These are phyloP conservation scores for Spodoptera litura DNA, from an alignment of 1,140 invertebrate species.

Conservation along the genomic window DNA sequence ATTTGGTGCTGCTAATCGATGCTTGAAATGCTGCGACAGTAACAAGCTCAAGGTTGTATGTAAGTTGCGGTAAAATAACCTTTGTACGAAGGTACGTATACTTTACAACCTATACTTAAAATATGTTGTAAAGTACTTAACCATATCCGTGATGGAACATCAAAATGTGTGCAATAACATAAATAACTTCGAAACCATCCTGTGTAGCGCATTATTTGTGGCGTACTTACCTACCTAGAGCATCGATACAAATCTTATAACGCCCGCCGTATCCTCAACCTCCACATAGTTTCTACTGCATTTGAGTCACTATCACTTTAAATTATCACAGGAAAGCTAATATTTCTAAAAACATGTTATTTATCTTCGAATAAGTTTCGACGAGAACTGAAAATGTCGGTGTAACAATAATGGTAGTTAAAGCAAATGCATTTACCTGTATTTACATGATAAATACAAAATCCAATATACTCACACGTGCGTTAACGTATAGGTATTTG, in stretches of 20 bases:
- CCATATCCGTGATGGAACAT: constrained; percentile 32
- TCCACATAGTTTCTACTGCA: no score
- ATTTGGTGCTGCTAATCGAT: constrained; percentile 26
- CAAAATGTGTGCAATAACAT: constrained; percentile 22
- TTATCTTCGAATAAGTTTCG: no score
- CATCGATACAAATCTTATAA: constrained; percentile 6
- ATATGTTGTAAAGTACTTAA: constrained; percentile 38
- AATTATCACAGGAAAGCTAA: no score
- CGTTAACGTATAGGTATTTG: background rate
- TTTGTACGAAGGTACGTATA: constrained; percentile 2
- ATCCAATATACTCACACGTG: background rate
- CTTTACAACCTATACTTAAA: constrained; percentile 33
- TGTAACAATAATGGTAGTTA: background rate
- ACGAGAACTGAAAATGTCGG: background rate
- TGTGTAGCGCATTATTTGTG: background rate
- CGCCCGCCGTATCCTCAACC: no score
- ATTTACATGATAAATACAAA: background rate
- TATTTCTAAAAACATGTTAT: no score
- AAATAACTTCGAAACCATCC: constrained; percentile 25
- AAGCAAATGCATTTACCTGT: constrained; percentile 1
- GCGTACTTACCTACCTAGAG: background rate
- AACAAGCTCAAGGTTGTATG: constrained; percentile 7
- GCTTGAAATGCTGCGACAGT: constrained; percentile 37
- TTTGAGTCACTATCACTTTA: no score
- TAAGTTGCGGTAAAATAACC: constrained; percentile 14